phyloP scores from a whole-genome alignment of 2,888 invertebrate genomes.

The Drosophila anomelani region DNA sequence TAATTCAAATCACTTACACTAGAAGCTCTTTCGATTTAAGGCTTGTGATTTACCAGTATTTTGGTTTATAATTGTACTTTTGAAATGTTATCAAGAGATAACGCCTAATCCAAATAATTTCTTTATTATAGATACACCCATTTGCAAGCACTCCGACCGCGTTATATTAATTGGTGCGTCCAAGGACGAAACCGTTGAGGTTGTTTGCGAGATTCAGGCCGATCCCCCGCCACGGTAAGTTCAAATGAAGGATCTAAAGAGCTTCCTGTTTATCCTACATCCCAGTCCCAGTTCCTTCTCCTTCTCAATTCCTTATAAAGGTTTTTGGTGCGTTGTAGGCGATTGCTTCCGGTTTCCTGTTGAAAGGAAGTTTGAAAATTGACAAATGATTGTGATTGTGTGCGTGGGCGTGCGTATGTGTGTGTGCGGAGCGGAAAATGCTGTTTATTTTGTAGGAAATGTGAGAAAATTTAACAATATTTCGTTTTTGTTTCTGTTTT shows the following conservation, averaged over 20 bases:
- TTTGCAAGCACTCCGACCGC: slow-evolving; percentile 90
- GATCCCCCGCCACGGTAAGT: slow-evolving; percentile 91
- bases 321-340: slow-evolving; percentile 63
- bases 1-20: background rate
- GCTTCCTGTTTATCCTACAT: background rate
- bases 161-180: slow-evolving; percentile 95
- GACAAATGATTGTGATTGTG: slow-evolving; percentile 73
- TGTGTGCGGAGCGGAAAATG: slow-evolving; percentile 58
- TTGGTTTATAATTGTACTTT: background rate
- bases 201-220: slow-evolving; percentile 95
- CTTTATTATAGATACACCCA: slow-evolving; percentile 90
- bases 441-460: slow-evolving; percentile 71
- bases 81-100: too few species aligned
- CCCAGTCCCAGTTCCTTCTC: background rate
- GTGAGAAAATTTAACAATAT: slow-evolving; percentile 72
- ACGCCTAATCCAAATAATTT: background rate
- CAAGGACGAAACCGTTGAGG: slow-evolving; percentile 93
- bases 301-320: slow-evolving; percentile 2
- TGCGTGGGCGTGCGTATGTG: slow-evolving; percentile 35
- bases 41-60: background rate
- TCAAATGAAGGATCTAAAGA: slow-evolving; percentile 25
- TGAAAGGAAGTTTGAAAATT: slow-evolving; percentile 75
- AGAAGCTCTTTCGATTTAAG: background rate
- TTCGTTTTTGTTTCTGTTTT: slow-evolving; percentile 46
- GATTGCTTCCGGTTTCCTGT: slow-evolving; percentile 80